Conservation (phyloP, 2,888 invertebrate genomes). For the Oligia latruncula region DNA sequence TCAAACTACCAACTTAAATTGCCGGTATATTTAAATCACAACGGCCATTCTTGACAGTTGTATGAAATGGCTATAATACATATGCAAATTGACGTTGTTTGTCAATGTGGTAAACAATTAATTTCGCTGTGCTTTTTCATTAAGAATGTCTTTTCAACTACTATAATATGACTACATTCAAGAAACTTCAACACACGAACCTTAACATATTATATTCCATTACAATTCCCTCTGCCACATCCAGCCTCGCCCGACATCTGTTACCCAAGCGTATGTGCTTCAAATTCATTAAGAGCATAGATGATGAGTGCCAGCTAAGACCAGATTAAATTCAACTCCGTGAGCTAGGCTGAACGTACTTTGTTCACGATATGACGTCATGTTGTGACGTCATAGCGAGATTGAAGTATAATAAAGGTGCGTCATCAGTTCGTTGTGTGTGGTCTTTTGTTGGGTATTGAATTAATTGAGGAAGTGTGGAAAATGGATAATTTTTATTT, state of each 20-base stretch:
- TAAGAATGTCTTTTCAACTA: background rate
- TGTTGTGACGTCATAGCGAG: slow-evolving; percentile 35
- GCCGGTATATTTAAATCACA: background rate
- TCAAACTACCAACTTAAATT: background rate
- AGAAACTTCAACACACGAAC: background rate
- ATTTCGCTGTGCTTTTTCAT: background rate
- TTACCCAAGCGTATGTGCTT: slow-evolving; percentile 16
- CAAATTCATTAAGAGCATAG: slow-evolving; percentile 62
- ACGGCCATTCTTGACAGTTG: background rate
- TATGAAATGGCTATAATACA: background rate
- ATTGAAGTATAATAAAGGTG: slow-evolving; percentile 22
- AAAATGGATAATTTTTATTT: background rate
- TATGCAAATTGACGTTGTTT: background rate
- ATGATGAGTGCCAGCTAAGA: slow-evolving; percentile 51
- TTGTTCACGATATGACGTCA: slow-evolving; percentile 32
- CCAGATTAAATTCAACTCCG: slow-evolving; percentile 58
- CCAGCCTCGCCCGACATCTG: slow-evolving; percentile 20
- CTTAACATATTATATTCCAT: background rate
- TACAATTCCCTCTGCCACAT: background rate
- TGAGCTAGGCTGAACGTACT: slow-evolving; percentile 25
- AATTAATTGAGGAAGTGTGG: background rate
- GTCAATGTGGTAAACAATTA: background rate
- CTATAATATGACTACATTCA: background rate
- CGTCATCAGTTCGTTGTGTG: slow-evolving; percentile 14
- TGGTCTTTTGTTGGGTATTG: slow-evolving; percentile 10